Conservation (phyloP, 1,140 invertebrate genomes). For the Nasonia longicornis region DNA sequence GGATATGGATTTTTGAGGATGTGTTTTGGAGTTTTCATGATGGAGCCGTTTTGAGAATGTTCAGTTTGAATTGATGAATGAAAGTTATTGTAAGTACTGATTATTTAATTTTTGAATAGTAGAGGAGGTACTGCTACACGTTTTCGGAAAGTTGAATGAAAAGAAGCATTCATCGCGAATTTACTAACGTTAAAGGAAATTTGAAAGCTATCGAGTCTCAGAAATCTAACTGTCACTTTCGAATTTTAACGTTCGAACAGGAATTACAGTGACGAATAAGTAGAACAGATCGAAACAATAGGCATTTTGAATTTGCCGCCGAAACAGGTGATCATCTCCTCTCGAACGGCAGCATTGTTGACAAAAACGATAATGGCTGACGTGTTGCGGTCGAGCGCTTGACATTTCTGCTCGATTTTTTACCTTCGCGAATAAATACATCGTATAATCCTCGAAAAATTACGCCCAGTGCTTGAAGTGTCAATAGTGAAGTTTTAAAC, state of each 20-base stretch:
- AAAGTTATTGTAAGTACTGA: no score
- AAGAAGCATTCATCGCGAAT: background rate
- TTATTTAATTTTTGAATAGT: no score
- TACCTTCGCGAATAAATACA: background rate
- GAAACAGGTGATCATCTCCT: background rate
- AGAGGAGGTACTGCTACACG: background rate
- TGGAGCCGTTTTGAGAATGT: no score
- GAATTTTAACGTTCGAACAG: no score
- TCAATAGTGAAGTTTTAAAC: background rate
- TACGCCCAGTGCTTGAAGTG: background rate
- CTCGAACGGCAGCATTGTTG: background rate
- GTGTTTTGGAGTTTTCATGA: no score
- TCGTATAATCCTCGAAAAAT: background rate
- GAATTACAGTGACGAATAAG: no score
- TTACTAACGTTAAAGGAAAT: no score
- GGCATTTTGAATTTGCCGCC: conserved; percentile 19
- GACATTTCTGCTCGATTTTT: conserved; percentile 47
- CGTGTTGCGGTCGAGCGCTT: conserved; percentile 46
- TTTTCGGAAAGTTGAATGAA: background rate
- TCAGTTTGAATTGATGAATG: no score
- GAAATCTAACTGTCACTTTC: no score
- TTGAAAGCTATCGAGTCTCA: no score
- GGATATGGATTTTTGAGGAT: no score
- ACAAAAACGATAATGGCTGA: conserved; percentile 48
- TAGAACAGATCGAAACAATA: background rate